Evolutionary conservation across 2,113 vertebrate genomes (phyloP).

Genomic region (Fregata magnificens): DNA sequence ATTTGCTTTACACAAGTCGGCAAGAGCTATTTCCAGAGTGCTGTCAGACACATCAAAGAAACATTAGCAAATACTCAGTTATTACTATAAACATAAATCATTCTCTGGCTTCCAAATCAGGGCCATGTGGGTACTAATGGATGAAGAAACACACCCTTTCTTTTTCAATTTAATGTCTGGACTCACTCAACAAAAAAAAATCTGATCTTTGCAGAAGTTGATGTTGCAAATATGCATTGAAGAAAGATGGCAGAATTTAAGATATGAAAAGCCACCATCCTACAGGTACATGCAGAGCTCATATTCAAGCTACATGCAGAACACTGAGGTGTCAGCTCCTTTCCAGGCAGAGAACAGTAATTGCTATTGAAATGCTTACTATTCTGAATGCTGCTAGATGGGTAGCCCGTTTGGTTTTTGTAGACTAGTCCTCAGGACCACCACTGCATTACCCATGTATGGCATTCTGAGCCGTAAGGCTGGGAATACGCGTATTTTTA

Average conservation of each 20-base stretch:
- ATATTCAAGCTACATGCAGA: neutral
- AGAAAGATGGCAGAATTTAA: neutral
- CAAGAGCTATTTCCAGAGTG: neutral
- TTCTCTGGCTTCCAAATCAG: neutral
- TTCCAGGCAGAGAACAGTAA: too few relatives aligned
- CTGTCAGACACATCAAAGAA: neutral
- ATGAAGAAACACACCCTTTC: neutral
- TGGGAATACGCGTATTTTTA: neutral
- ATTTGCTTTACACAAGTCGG: neutral
- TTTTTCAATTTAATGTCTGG: neutral
- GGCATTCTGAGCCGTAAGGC: accelerated
- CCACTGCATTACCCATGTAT: accelerated
- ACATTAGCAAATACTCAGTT: neutral
- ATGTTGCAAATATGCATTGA: neutral
- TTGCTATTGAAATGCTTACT: neutral
- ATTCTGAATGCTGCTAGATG: neutral
- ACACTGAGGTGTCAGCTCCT: neutral
- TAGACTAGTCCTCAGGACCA: too few relatives aligned
- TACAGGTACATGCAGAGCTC: neutral
- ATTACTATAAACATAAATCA: neutral
- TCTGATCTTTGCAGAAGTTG: neutral
- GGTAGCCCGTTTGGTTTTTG: neutral
- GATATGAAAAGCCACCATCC: accelerated
- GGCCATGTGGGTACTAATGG: neutral
- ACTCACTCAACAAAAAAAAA: neutral